These are phyloP conservation scores for Leptobrachium ailaonicum DNA, from an alignment of 2,113 vertebrate genomes.

Conservation along the genomic window DNA sequence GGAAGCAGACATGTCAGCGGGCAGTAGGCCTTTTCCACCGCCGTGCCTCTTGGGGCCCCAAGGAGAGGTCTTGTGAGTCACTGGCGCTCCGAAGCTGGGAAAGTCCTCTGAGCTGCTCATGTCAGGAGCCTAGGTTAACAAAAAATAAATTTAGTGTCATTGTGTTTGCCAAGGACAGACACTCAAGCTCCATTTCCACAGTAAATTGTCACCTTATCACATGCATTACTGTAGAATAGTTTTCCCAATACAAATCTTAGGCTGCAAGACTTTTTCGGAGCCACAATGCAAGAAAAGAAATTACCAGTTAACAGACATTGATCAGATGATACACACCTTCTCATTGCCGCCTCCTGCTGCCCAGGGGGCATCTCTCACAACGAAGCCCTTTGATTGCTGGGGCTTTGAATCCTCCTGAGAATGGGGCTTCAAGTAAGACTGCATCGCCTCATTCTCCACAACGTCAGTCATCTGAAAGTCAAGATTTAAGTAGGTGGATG, in stretches of 20 bases:
- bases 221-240: too few relatives aligned
- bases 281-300: too few relatives aligned
- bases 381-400: constrained; percentile 91
- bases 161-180: too few relatives aligned
- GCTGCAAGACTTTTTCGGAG: too few relatives aligned
- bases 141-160: too few relatives aligned
- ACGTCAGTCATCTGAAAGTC: constrained; percentile 83
- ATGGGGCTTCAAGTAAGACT: constrained; percentile 86
- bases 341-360: constrained; percentile 73
- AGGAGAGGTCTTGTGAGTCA: constrained; percentile 85
- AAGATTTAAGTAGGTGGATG: not conserved
- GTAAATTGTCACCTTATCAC: too few relatives aligned
- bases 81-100: constrained; percentile 94
- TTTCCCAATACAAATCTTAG: too few relatives aligned
- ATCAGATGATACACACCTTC: constrained; percentile 72
- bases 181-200: too few relatives aligned
- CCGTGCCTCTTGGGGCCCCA: constrained; percentile 98
- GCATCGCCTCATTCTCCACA: constrained; percentile 88
- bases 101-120: constrained; percentile 99
- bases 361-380: constrained; percentile 98
- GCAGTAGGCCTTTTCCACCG: constrained; percentile 65
- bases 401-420: constrained; percentile 77
- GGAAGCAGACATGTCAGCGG: constrained; percentile 63
- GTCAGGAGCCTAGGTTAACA: constrained; percentile 82
- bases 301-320: too few relatives aligned